Conservation (phyloP, 1,140 invertebrate genomes). For the Caerostris darwini region DNA sequence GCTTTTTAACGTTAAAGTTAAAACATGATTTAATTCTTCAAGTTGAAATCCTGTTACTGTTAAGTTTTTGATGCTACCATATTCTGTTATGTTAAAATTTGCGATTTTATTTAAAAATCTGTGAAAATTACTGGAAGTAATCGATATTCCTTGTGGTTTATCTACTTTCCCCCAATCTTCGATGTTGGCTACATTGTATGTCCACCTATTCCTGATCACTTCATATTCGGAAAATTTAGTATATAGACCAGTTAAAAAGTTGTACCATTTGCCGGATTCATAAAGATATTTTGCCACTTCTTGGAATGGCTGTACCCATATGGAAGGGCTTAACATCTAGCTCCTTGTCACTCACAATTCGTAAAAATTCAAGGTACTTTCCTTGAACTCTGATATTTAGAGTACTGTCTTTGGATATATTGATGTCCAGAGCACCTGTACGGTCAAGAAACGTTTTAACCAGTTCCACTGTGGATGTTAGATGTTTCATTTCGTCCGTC, state of each 20-base stretch:
- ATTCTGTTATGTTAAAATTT: background rate
- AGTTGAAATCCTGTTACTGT: background rate
- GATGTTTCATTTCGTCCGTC: background rate
- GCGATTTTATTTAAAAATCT: background rate
- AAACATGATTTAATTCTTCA: background rate
- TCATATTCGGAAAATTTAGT: background rate
- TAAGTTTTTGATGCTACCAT: background rate
- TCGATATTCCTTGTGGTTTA: background rate
- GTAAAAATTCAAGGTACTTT: background rate
- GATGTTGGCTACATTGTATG: slow-evolving; percentile 16
- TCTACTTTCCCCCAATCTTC: slow-evolving; percentile 4
- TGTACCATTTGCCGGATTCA: background rate
- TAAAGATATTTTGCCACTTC: background rate
- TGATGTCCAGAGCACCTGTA: background rate
- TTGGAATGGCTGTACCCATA: background rate
- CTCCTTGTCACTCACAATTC: background rate
- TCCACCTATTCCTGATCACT: background rate
- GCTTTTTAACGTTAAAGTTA: background rate
- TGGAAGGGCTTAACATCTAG: background rate
- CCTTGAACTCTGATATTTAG: background rate
- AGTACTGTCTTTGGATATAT: background rate
- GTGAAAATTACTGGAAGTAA: background rate
- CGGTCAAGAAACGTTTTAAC: no score
- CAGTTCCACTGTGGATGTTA: background rate
- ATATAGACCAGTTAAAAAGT: background rate